Conservation (phyloP, 2,888 invertebrate genomes). For the Lamellibrachia satsuma region DNA sequence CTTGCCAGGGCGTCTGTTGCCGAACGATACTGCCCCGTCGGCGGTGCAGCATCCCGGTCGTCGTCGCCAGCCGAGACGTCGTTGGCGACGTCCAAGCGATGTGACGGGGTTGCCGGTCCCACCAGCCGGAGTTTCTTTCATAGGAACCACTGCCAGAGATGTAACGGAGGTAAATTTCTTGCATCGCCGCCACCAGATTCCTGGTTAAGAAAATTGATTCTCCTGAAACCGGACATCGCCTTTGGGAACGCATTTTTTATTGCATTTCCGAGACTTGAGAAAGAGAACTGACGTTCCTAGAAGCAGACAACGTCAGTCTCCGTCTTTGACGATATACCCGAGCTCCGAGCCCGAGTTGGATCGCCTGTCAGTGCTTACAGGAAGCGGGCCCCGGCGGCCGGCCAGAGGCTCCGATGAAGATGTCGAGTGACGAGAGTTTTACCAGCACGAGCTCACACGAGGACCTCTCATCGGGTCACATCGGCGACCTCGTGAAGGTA, state of each 20-base stretch:
- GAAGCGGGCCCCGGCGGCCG: neutral
- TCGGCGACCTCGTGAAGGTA: conserved; percentile 12
- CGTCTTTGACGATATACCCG: neutral
- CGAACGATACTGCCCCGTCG: neutral
- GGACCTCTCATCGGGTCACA: neutral
- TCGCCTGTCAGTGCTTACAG: neutral
- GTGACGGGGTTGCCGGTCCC: neutral
- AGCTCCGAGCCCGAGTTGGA: neutral
- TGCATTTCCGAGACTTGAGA: neutral
- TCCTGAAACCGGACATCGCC: neutral
- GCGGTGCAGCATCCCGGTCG: neutral
- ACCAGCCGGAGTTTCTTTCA: neutral
- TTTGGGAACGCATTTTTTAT: neutral
- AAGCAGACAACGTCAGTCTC: neutral
- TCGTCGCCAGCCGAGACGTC: neutral
- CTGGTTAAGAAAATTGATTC: neutral
- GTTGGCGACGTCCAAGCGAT: neutral
- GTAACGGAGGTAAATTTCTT: neutral
- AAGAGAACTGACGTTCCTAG: neutral
- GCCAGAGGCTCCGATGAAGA: neutral
- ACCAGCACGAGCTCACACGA: neutral
- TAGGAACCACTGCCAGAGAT: neutral
- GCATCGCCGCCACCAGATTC: neutral
- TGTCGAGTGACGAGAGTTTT: conserved; percentile 5
- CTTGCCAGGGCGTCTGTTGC: neutral